Evolutionary conservation across 2,113 vertebrate species (phyloP).

Genomic region (Sprattus sprattus): DNA sequence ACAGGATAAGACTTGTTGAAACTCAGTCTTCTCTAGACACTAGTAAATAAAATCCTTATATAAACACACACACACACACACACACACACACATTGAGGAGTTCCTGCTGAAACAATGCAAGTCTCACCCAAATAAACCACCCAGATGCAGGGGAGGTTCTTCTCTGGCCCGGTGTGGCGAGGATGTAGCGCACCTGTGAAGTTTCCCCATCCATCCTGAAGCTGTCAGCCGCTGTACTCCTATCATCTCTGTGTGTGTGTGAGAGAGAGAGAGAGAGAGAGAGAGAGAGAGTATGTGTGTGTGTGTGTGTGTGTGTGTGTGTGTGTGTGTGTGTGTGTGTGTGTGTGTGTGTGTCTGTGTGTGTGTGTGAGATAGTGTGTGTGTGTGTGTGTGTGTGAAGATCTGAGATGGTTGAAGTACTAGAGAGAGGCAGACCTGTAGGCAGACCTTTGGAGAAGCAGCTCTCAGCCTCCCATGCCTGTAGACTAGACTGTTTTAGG

Average conservation of each 20-base stretch:
- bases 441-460: background rate
- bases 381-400: background rate
- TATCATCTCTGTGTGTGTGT: background rate
- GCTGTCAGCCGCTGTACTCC: background rate
- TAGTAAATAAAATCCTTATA: background rate
- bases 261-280: too few relatives aligned
- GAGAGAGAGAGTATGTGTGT: too few relatives aligned
- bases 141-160: background rate
- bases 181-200: background rate
- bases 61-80: background rate
- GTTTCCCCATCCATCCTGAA: background rate
- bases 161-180: background rate
- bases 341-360: too few relatives aligned
- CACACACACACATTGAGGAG: too few relatives aligned
- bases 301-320: background rate
- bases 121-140: background rate
- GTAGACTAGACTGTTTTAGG: background rate
- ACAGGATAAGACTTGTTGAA: slow-evolving; percentile 16
- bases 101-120: background rate
- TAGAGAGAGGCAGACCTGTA: background rate
- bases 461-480: background rate
- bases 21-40: background rate
- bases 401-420: background rate
- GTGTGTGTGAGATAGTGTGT: too few relatives aligned
- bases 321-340: background rate